Evolutionary conservation across 2,797 vertebrate genomes (phyloP).

Genomic region (Danio kyathit): DNA sequence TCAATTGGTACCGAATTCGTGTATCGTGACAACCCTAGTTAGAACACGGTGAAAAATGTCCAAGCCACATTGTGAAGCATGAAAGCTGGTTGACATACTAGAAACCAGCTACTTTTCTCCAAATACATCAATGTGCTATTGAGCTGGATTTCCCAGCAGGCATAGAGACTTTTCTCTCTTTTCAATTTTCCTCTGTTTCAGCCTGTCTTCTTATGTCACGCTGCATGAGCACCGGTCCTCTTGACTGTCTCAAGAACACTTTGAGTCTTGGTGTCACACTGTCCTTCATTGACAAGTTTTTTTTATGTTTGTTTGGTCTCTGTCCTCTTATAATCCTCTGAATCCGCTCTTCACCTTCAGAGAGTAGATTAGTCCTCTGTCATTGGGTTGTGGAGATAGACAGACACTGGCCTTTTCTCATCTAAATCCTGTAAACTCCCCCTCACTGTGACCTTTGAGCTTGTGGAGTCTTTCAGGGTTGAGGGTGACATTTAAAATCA

Average conservation of each 20-base stretch:
- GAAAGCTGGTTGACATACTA: not conserved
- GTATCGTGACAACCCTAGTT: too few species aligned
- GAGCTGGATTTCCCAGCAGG: not conserved
- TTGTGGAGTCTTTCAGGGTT: constrained; percentile 11
- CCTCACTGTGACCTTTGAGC: constrained; percentile 49
- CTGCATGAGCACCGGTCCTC: constrained; percentile 23
- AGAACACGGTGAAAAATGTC: too few species aligned
- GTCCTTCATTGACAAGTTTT: not conserved
- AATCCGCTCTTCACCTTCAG: constrained; percentile 19
- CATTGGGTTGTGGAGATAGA: constrained; percentile 40
- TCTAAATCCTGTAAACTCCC: constrained; percentile 36
- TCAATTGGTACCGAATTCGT: too few species aligned
- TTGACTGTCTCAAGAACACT: constrained; percentile 25
- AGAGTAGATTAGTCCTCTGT: constrained; percentile 32
- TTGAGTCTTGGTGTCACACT: constrained; percentile 11
- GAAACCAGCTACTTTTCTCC: not conserved
- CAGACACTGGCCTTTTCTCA: constrained; percentile 46
- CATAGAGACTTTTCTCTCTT: not conserved
- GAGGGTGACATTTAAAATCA: constrained; percentile 48
- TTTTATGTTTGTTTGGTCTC: not conserved
- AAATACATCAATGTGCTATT: not conserved
- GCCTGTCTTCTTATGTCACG: constrained; percentile 9
- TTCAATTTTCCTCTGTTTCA: constrained; percentile 30
- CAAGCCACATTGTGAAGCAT: not conserved
- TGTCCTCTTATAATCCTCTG: not conserved